These are phyloP conservation scores for Laothoe populi DNA, from an alignment of 2,888 invertebrate genomes.

Conservation along the genomic window DNA sequence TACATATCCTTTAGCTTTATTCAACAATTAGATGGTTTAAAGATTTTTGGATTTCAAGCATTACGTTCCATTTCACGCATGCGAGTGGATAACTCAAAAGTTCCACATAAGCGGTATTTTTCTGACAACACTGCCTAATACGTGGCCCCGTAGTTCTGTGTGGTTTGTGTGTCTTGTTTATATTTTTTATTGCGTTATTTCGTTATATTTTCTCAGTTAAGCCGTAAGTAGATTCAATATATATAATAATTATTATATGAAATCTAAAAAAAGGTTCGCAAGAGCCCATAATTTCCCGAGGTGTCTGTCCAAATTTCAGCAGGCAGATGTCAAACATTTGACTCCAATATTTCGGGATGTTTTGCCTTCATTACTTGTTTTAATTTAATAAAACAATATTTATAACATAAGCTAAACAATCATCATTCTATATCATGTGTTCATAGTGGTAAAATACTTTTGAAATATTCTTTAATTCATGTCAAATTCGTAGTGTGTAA, in stretches of 20 bases:
- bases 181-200: conserved; percentile 75
- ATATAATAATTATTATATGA: conserved; percentile 12
- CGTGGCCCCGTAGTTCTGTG: conserved; percentile 78
- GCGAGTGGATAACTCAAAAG: conserved; percentile 56
- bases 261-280: conserved; percentile 13
- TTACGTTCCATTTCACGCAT: conserved; percentile 32
- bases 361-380: conserved; percentile 32
- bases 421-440: no score
- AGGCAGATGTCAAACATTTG: conserved; percentile 68
- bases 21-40: background rate
- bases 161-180: conserved; percentile 75
- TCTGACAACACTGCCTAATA: conserved; percentile 80
- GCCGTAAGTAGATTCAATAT: conserved; percentile 65
- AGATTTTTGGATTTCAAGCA: background rate
- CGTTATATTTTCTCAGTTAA: conserved; percentile 55
- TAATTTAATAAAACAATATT: conserved; percentile 7
- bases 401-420: background rate
- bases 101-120: conserved; percentile 79
- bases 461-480: background rate
- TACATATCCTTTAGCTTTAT: no score
- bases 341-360: conserved; percentile 43
- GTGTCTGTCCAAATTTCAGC: conserved; percentile 50
- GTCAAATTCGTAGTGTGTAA: background rate
- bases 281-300: conserved; percentile 41
- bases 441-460: background rate